These are phyloP conservation scores for Sitta europaea DNA, from an alignment of 2,113 vertebrate genomes.

Conservation along the genomic window DNA sequence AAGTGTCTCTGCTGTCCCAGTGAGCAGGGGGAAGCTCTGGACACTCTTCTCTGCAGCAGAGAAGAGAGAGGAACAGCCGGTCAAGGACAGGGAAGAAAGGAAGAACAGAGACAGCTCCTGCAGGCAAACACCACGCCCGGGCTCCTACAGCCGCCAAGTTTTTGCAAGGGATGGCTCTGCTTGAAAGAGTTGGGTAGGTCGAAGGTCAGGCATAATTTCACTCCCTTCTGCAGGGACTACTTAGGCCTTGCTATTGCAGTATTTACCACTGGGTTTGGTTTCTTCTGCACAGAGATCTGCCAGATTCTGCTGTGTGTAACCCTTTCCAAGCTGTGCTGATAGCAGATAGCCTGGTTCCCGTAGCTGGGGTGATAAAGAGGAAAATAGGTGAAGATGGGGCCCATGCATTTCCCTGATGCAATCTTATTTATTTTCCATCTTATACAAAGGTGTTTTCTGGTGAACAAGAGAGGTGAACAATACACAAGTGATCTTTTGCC, in stretches of 20 bases:
- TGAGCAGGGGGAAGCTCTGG: neutral
- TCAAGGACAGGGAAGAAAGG: neutral
- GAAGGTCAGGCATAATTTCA: conserved; percentile 39
- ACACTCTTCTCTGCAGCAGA: neutral
- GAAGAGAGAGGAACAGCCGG: neutral
- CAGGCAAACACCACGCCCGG: neutral
- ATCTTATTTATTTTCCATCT: neutral
- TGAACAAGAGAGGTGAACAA: neutral
- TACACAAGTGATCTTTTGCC: neutral
- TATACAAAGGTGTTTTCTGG: neutral
- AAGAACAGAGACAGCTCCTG: neutral
- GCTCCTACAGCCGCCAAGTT: neutral
- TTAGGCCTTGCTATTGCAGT: conserved; percentile 34
- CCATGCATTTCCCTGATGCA: neutral
- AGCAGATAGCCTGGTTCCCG: neutral
- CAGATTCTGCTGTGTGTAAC: neutral
- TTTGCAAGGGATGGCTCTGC: conserved; percentile 27
- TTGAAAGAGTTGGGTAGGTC: conserved; percentile 47
- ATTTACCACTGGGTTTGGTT: conserved; percentile 48
- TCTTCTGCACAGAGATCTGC: neutral
- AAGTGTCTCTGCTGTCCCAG: neutral
- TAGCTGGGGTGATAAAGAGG: neutral
- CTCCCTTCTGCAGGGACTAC: conserved; percentile 40
- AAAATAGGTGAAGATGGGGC: neutral
- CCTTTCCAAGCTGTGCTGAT: neutral